Evolutionary conservation across 2,113 vertebrate species (phyloP), one percentile per base, ranked within the genome.

Genomic region (Nerophis lumbriciformis): DNA sequence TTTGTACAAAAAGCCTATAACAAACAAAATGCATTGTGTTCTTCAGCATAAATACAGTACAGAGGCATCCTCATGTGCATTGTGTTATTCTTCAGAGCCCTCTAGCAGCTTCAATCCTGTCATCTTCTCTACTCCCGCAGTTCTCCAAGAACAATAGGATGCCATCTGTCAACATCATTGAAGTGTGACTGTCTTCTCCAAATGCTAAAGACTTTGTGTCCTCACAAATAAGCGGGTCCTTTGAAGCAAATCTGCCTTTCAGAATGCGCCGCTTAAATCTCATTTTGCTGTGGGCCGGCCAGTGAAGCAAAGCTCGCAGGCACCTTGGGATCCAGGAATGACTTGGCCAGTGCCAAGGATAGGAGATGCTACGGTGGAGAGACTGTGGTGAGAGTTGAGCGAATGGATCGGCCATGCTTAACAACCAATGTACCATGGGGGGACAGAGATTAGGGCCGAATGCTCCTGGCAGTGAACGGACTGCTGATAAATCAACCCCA

Each of bases 111-210:
- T 88, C 63, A 75, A 48, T 59, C 47, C 51, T 68, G 38, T 48
- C 60, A 1, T 78, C 63, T 70, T 79, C 63, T 81, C 13, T 66
- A n/a, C 64, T 61, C 66, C 72, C 59, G 48, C 87, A 90, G 88
- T 81, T 83, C 60, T 78, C 84, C 71, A 79, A 85, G 71, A 90
- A 89, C 76, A 88, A 87, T 54, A 70, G 82, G 77, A 85, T 79
- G 71, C 80, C 85, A 72, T 90, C 88, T 69, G 85, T 90, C 77
- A 89, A 89, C 84, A 87, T 90, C 81, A 90, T 88, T 21, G 85
- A 89, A 73, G 88, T 90, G 85, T 90, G 88, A 89, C 74, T 64
- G 60, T 44, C 77, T 51, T 65, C 61, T 78, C 66, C 71, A 65
- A 59, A 58, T 68, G 49, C 48, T 28, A 63, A 76, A 71, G 62